Conservation (phyloP, 1,140 invertebrate genomes). For the Musca domestica region DNA sequence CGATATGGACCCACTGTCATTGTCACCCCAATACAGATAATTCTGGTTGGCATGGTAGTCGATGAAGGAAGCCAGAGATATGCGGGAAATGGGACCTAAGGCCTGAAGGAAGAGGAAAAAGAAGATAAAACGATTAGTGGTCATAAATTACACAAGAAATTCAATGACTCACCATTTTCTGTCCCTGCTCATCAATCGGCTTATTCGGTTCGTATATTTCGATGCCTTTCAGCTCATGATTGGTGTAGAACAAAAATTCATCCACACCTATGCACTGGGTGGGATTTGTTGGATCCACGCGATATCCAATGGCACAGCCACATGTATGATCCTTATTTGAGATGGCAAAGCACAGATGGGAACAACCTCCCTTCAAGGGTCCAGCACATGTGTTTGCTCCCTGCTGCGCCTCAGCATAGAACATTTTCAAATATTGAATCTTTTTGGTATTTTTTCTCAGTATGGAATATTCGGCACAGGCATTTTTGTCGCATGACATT, state of each 20-base stretch:
- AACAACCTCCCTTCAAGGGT: slow-evolving; percentile 64
- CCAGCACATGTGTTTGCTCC: slow-evolving; percentile 58
- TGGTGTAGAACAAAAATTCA: slow-evolving; percentile 76
- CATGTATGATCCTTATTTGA: slow-evolving; percentile 61
- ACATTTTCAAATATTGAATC: slow-evolving; percentile 68
- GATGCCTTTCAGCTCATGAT: slow-evolving; percentile 73
- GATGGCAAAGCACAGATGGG: slow-evolving; percentile 76
- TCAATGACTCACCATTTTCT: slow-evolving; percentile 30
- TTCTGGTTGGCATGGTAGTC: slow-evolving; percentile 73
- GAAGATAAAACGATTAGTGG: background rate
- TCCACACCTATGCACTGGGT: slow-evolving; percentile 57
- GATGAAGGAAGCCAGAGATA: slow-evolving; percentile 71
- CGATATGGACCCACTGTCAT: slow-evolving; percentile 70
- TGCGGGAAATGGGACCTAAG: slow-evolving; percentile 74
- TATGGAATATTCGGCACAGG: slow-evolving; percentile 42
- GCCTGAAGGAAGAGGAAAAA: slow-evolving; percentile 48
- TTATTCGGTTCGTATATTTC: slow-evolving; percentile 53
- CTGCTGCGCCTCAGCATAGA: slow-evolving; percentile 64
- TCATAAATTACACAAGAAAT: background rate
- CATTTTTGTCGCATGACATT: slow-evolving; percentile 49
- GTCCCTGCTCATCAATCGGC: slow-evolving; percentile 27
- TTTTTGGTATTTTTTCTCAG: slow-evolving; percentile 60
- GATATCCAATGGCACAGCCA: slow-evolving; percentile 74
- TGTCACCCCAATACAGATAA: slow-evolving; percentile 79
- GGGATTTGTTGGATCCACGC: slow-evolving; percentile 54